Base-by-base conservation (phyloP, 2,888 invertebrate genomes). In the Macrosoma leucophasiata region DNA sequence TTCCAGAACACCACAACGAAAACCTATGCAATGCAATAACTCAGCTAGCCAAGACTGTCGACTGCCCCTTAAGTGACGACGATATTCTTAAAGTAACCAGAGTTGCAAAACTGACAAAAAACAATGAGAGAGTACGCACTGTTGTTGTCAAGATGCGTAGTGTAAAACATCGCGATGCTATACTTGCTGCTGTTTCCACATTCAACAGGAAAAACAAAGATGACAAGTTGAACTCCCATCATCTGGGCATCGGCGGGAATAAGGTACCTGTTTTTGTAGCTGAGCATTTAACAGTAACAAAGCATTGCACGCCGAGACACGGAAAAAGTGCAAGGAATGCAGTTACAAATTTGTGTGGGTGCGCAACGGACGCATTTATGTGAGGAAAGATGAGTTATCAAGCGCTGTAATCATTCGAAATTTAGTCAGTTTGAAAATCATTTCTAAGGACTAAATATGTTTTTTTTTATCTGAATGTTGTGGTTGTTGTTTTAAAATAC, bases 221-320 rank as follows among this genome's bases (percentile, higher is more conserved):
- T 1, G 36, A 48, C 3, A 47, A 41, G 20, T 31, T 52, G 2
- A 42, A 34, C 8, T 34, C 47, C 1, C 21, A 30, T 12, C 46
- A 49, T 25, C 35, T 54, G 1, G 48, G 50, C 14, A 39, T 50
- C 1, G 42, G 36, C 1, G 42, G 43, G 2, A 28, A 35, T 1
- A 33, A 33, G 8, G 27, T 29, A 9, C 36, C 51, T 2, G 33
- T 55, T 1, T 55, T 36, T 31, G 48, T 55, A 0, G 25, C 22
- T 2, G 52, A 53, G 30, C 50, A 57, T 21, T 33, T 54, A 2
- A 41, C 45, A 1, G 48, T 4, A 44, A 46, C 5, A 54, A 51
- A 29, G 22, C 38, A 2, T 29, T 58, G 4, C 52, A 53, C 28
- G 58, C 58, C 8, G 50, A 50, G 7, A 45, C 52, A 4, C 27